phyloP scores from a whole-genome alignment of 2,888 invertebrate species.

The Parnassius orleans region DNA sequence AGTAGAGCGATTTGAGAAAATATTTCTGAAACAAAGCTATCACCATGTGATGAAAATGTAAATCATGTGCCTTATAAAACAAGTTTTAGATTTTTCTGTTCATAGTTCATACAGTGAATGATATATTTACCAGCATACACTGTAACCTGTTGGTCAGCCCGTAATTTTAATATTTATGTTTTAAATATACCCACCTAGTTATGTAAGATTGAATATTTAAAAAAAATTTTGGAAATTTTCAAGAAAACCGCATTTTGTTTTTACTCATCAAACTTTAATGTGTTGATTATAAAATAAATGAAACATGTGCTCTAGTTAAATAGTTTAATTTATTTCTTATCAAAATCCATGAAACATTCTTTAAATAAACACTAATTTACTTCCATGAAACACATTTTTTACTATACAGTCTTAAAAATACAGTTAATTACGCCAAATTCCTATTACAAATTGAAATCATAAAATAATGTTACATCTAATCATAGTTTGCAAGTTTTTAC shows the following conservation, averaged over 20 bases:
- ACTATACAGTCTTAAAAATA: conserved; percentile 42
- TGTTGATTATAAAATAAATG: conserved; percentile 25
- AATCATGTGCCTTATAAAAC: too few species aligned
- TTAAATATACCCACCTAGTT: conserved; percentile 1
- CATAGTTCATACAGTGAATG: too few species aligned
- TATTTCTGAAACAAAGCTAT: too few species aligned
- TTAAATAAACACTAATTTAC: conserved; percentile 39
- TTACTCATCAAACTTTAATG: not conserved
- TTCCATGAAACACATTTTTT: conserved; percentile 35
- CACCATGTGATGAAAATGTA: too few species aligned
- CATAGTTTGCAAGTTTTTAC: conserved; percentile 31
- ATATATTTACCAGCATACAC: too few species aligned
- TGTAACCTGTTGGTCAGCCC: too few species aligned
- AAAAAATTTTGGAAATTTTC: too few species aligned
- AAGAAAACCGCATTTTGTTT: too few species aligned
- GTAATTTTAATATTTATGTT: not conserved
- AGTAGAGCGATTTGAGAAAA: too few species aligned
- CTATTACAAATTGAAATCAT: conserved; percentile 33
- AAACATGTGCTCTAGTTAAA: conserved; percentile 35
- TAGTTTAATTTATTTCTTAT: conserved; percentile 35
- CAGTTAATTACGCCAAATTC: conserved; percentile 34
- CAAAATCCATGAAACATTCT: conserved; percentile 40
- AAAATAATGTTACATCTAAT: conserved; percentile 30
- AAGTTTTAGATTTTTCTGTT: too few species aligned
- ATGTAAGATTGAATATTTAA: conserved; percentile 21